Percentiles rank a stretch among this genome's conserved stretches.
These are phyloP conservation scores for Peromyscus maniculatus DNA, from an alignment of 2,113 vertebrate genomes.

Conservation along the genomic window DNA sequence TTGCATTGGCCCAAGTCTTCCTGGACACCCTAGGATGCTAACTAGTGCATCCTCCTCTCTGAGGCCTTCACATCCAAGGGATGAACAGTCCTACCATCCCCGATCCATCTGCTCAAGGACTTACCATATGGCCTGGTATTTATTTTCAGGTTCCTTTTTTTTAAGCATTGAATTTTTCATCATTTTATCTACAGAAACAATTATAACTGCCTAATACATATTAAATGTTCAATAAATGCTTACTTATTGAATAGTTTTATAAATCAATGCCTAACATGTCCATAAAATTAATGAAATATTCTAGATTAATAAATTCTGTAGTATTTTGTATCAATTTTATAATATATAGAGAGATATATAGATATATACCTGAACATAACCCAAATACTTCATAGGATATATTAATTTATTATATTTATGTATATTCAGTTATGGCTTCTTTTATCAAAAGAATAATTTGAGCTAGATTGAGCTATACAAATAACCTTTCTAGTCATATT, in stretches of 20 bases:
- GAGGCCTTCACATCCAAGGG: not conserved
- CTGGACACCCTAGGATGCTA: not conserved
- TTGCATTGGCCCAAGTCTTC: not conserved
- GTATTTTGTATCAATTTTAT: slow-evolving; percentile 2
- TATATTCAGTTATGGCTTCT: slow-evolving; percentile 13
- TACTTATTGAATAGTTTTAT: not conserved
- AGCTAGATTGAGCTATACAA: not conserved
- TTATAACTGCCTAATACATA: not conserved
- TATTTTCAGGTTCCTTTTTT: not conserved
- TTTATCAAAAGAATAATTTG: slow-evolving; percentile 15
- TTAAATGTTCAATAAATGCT: slow-evolving; percentile 15
- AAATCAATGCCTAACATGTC: not conserved
- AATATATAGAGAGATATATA: not conserved
- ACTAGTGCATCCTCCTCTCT: not conserved
- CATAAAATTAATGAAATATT: slow-evolving; percentile 23
- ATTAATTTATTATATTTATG: not conserved
- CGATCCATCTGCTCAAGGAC: not conserved
- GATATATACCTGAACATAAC: not conserved
- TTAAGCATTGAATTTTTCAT: not conserved
- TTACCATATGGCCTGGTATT: not conserved
- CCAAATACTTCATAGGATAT: not conserved
- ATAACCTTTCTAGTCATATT: not conserved
- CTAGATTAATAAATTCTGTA: not conserved
- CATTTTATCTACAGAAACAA: not conserved
- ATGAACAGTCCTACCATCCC: not conserved